Percentiles rank a stretch among this genome's conserved stretches.
phyloP scores from a whole-genome alignment of 2,888 invertebrate genomes.

The Aquatica leii region DNA sequence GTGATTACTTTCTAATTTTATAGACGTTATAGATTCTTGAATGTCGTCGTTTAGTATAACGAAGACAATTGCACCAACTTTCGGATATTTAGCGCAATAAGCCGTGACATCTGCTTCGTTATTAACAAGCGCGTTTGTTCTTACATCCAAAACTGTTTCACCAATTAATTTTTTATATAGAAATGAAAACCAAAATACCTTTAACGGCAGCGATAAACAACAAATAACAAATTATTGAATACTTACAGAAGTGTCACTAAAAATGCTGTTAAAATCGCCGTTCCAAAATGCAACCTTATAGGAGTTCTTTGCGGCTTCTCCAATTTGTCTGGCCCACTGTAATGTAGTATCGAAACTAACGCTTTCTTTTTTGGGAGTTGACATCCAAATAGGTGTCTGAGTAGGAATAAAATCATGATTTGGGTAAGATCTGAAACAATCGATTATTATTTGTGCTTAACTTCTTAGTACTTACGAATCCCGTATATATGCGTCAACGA shows the following conservation, averaged over 20 bases:
- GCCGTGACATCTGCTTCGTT: conserved; percentile 67
- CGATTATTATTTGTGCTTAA: conserved; percentile 35
- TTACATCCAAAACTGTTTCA: conserved; percentile 71
- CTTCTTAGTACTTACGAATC: conserved; percentile 70
- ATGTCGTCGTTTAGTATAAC: conserved; percentile 73
- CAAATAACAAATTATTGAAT: neutral
- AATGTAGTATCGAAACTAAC: conserved; percentile 67
- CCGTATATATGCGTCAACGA: conserved; percentile 74
- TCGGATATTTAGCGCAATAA: conserved; percentile 77
- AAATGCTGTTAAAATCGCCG: conserved; percentile 63
- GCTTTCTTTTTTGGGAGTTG: conserved; percentile 47
- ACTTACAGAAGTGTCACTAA: conserved; percentile 70
- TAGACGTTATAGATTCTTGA: conserved; percentile 64
- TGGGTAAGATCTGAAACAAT: neutral
- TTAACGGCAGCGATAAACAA: neutral
- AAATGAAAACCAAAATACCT: neutral
- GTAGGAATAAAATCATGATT: conserved; percentile 16
- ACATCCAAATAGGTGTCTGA: conserved; percentile 54
- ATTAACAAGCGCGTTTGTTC: conserved; percentile 58
- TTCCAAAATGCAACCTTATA: conserved; percentile 73
- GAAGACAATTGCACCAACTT: conserved; percentile 67
- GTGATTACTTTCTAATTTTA: conserved; percentile 58
- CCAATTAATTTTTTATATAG: conserved; percentile 83
- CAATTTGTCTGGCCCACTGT: conserved; percentile 77
- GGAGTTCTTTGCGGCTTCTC: conserved; percentile 76